These are phyloP conservation scores for Cheirogaleus major DNA, from an alignment of 2,797 vertebrate genomes.

Conservation along the genomic window DNA sequence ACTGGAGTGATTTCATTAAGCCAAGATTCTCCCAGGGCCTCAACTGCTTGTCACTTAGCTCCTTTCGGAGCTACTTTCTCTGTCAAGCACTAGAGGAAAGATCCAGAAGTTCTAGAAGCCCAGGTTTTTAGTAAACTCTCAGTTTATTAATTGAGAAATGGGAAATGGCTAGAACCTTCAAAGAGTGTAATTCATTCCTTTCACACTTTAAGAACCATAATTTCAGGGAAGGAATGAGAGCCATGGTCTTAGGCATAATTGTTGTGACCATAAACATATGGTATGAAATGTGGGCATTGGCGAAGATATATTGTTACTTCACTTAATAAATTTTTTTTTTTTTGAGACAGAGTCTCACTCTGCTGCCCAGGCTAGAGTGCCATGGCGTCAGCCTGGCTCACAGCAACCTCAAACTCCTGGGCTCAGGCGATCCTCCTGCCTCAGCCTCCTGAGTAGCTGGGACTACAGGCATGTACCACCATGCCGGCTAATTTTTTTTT, in stretches of 20 bases:
- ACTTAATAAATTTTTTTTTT: constrained; percentile 56
- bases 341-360: too few species aligned
- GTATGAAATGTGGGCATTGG: constrained; percentile 59
- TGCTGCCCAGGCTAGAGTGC: too few species aligned
- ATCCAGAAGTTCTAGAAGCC: background rate
- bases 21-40: background rate
- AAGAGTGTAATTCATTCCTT: background rate
- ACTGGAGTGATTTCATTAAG: background rate
- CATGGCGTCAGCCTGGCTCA: too few species aligned
- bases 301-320: constrained; percentile 44
- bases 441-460: too few species aligned
- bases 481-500: too few species aligned
- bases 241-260: background rate
- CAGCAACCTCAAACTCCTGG: too few species aligned
- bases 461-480: too few species aligned
- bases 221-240: background rate
- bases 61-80: background rate
- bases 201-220: background rate
- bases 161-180: background rate
- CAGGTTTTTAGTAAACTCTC: background rate
- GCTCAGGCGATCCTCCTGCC: too few species aligned
- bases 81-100: background rate
- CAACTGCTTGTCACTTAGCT: background rate
- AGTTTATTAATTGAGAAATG: background rate
- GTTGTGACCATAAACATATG: constrained; percentile 3